Conservation (phyloP, 2,888 invertebrate genomes). For the Cephus spinipes region DNA sequence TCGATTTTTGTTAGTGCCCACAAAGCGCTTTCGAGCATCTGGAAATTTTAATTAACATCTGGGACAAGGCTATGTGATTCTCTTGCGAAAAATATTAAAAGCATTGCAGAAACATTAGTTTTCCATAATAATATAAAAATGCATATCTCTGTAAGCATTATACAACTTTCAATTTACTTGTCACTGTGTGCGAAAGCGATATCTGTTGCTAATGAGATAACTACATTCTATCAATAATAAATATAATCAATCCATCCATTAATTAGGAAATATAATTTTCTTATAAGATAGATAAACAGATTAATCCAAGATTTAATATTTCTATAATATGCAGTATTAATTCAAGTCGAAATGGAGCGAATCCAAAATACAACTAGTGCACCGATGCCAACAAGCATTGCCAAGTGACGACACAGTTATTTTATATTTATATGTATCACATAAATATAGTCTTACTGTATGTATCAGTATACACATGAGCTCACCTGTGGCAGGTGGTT, state of each 20-base stretch:
- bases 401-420: not conserved
- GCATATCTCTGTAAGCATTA: not conserved
- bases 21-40: not conserved
- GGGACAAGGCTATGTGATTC: not conserved
- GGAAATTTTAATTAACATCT: not conserved
- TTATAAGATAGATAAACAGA: not conserved
- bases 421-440: not conserved
- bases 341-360: not conserved
- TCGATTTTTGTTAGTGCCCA: not conserved
- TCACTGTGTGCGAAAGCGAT: not conserved
- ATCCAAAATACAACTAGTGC: not conserved
- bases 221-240: not conserved
- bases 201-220: not conserved
- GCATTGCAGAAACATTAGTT: not conserved
- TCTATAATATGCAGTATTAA: not conserved
- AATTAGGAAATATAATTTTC: not conserved
- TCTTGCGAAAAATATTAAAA: not conserved
- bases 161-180: not conserved
- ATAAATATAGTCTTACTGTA: not conserved
- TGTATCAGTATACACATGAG: not conserved
- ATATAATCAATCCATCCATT: not conserved
- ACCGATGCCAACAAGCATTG: not conserved
- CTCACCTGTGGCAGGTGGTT: conserved; percentile 38
- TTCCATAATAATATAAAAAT: not conserved
- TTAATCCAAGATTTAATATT: not conserved